Evolutionary conservation across 2,797 vertebrate genomes (phyloP).

Genomic region (Apogon hyalosoma): DNA sequence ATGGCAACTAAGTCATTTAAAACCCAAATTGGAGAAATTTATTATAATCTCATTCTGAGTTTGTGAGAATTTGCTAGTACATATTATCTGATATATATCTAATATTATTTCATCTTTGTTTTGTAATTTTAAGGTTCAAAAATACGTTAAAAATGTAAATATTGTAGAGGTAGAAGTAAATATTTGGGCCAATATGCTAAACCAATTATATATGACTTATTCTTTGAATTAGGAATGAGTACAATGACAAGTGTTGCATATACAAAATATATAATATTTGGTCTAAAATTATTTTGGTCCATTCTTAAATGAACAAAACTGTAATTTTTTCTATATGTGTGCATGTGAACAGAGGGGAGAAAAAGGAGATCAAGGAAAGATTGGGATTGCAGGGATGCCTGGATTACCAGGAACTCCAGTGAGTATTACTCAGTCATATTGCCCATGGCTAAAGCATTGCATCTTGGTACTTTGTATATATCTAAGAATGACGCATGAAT

Average conservation of each 20-base stretch:
- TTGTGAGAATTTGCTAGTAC: too few relatives aligned
- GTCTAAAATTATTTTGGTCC: too few relatives aligned
- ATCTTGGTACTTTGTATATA: slow-evolving; percentile 6
- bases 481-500: slow-evolving; percentile 19
- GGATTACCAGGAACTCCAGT: slow-evolving; percentile 86
- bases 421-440: slow-evolving; percentile 54
- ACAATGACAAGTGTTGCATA: too few relatives aligned
- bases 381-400: slow-evolving; percentile 85
- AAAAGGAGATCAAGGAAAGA: slow-evolving; percentile 81
- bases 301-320: not conserved
- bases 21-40: too few relatives aligned
- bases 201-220: too few relatives aligned
- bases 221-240: too few relatives aligned
- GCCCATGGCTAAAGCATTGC: not conserved
- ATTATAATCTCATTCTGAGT: too few relatives aligned
- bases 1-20: too few relatives aligned
- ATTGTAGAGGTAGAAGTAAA: not conserved
- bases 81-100: not conserved
- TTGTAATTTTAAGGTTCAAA: too few relatives aligned
- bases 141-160: not conserved
- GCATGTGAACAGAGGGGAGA: slow-evolving; percentile 75
- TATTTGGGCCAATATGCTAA: not conserved
- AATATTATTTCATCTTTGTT: too few relatives aligned
- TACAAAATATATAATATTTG: not conserved
- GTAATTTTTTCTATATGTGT: slow-evolving; percentile 15